Evolutionary conservation across 2,113 vertebrate species (phyloP).

Genomic region (Ptilorrhoa leucosticta): DNA sequence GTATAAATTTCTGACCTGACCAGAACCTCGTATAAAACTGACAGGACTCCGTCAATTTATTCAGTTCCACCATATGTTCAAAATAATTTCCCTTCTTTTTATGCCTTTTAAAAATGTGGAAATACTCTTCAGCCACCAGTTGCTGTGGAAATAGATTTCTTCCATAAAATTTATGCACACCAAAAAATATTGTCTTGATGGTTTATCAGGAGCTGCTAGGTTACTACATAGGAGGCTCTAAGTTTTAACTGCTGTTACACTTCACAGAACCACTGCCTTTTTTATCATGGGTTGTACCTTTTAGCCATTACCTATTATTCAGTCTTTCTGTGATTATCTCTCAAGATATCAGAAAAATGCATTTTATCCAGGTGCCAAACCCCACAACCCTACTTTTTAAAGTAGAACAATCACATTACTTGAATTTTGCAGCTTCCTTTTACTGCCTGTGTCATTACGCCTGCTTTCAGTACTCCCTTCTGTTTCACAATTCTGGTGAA

Average conservation of each 20-base stretch:
- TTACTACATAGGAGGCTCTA: neutral
- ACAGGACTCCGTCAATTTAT: neutral
- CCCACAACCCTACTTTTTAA: neutral
- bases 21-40: neutral
- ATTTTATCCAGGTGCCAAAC: neutral
- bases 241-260: neutral
- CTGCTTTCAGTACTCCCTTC: neutral
- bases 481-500: neutral
- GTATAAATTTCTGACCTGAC: neutral
- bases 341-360: neutral
- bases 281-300: neutral
- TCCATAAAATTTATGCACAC: neutral
- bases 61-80: neutral
- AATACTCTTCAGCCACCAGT: neutral
- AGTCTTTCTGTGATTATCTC: neutral
- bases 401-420: neutral
- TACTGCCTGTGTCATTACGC: neutral
- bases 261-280: neutral
- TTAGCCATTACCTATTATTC: neutral
- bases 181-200: neutral
- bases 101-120: neutral
- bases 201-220: neutral
- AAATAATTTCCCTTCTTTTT: neutral
- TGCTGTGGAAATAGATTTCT: neutral
- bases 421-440: neutral